A percentile compares a stretch with the other conserved stretches of the same genome.
phyloP scores from a whole-genome alignment of 2,888 invertebrate genomes.

The Neelides folsomi region DNA sequence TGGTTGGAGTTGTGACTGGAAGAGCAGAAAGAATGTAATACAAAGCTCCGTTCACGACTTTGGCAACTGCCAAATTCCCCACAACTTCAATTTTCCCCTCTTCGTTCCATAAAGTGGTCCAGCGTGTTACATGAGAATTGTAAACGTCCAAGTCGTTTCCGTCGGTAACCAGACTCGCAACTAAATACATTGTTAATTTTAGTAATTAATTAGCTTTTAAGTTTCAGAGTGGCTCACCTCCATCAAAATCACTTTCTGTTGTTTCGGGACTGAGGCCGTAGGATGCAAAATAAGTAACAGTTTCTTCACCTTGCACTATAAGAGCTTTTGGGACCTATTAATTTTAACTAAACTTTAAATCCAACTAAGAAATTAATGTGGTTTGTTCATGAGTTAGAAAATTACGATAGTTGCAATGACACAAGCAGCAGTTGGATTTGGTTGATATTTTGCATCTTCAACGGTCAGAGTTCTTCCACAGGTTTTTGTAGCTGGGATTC shows the following conservation, averaged over 20 bases:
- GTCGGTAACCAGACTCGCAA: slow-evolving; percentile 2
- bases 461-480: slow-evolving; percentile 20
- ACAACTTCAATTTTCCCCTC: slow-evolving; percentile 27
- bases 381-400: no score
- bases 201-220: neutral
- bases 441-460: slow-evolving; percentile 28
- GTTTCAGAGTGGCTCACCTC: slow-evolving; percentile 8
- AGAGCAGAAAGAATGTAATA: slow-evolving; percentile 33
- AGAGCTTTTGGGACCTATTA: neutral
- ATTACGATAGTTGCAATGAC: slow-evolving; percentile 17
- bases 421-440: slow-evolving; percentile 10
- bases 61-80: slow-evolving; percentile 27
- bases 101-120: slow-evolving; percentile 26
- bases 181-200: no score
- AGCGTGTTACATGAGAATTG: slow-evolving; percentile 15
- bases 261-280: slow-evolving; percentile 15
- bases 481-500: slow-evolving; percentile 6
- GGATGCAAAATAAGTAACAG: slow-evolving; percentile 17
- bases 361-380: no score
- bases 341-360: neutral
- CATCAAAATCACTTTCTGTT: slow-evolving; percentile 17
- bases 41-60: slow-evolving; percentile 29
- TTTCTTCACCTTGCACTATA: neutral
- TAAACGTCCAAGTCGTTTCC: slow-evolving; percentile 15
- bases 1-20: slow-evolving; percentile 18